Evolutionary conservation across 2,113 vertebrate genomes (phyloP).

Genomic region (Poeciliopsis turrubarensis): DNA sequence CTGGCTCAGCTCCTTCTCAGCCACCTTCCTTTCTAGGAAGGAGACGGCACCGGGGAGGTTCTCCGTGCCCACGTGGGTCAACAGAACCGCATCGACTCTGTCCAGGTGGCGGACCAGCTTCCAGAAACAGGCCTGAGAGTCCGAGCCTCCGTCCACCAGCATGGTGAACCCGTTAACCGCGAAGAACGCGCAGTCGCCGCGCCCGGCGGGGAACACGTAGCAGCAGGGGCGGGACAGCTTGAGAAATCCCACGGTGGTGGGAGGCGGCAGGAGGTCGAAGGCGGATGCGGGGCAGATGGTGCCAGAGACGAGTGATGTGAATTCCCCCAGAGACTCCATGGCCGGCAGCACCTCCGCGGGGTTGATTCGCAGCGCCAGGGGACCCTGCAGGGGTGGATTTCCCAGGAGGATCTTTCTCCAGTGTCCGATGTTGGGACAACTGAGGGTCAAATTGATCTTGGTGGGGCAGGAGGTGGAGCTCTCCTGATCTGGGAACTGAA

Average conservation of each 20-base stretch:
- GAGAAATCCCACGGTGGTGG: slow-evolving; percentile 90
- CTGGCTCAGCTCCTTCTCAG: slow-evolving; percentile 80
- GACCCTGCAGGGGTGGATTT: slow-evolving; percentile 79
- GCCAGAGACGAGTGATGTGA: slow-evolving; percentile 88
- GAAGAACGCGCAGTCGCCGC: slow-evolving; percentile 92
- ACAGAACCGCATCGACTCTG: slow-evolving; percentile 91
- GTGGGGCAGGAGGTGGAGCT: slow-evolving; percentile 32
- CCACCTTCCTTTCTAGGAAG: slow-evolving; percentile 90
- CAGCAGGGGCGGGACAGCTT: slow-evolving; percentile 95
- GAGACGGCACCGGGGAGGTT: slow-evolving; percentile 91
- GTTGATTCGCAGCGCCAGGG: slow-evolving; percentile 85
- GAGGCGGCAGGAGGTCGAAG: slow-evolving; percentile 92
- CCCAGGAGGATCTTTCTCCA: slow-evolving; percentile 82
- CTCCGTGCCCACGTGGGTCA: slow-evolving; percentile 89
- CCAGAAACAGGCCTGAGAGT: slow-evolving; percentile 93
- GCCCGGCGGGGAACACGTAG: slow-evolving; percentile 93
- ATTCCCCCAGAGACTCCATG: slow-evolving; percentile 90
- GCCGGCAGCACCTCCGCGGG: slow-evolving; percentile 78
- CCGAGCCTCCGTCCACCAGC: slow-evolving; percentile 91
- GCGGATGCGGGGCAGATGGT: slow-evolving; percentile 85
- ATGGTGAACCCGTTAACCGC: slow-evolving; percentile 94
- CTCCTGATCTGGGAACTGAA: slow-evolving; percentile 54
- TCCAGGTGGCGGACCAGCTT: slow-evolving; percentile 97
- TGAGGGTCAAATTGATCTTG: slow-evolving; percentile 84
- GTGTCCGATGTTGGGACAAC: slow-evolving; percentile 85